A percentile compares a stretch with the other conserved stretches of the same genome.
These are phyloP conservation scores for Melanotaenia maccullochi DNA, from an alignment of 2,797 vertebrate species.

Conservation along the genomic window DNA sequence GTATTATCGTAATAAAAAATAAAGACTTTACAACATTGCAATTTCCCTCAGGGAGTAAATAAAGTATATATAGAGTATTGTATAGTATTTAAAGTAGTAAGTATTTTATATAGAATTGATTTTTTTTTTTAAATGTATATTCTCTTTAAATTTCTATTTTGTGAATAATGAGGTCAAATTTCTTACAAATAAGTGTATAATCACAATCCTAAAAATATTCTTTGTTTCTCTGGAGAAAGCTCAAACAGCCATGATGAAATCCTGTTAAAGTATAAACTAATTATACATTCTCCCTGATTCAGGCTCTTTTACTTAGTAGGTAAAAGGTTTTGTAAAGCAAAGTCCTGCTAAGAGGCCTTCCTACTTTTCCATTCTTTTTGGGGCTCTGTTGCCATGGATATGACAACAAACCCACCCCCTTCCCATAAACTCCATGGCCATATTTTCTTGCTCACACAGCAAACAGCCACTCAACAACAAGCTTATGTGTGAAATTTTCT, in stretches of 20 bases:
- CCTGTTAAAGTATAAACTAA: background rate
- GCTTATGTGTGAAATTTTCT: constrained; percentile 17
- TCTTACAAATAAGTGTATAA: background rate
- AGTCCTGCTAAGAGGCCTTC: constrained; percentile 25
- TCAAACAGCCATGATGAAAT: background rate
- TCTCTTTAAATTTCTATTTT: background rate
- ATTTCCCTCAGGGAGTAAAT: background rate
- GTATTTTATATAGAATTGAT: background rate
- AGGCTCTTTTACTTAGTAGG: background rate
- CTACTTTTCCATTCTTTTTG: constrained; percentile 37
- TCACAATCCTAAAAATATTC: background rate
- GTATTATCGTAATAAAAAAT: too few relatives aligned
- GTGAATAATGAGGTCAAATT: background rate
- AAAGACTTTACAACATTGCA: background rate
- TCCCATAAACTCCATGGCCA: constrained; percentile 38
- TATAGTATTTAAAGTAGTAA: too few relatives aligned
- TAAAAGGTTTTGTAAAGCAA: background rate
- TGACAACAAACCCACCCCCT: constrained; percentile 74
- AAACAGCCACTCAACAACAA: constrained; percentile 24
- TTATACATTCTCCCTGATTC: background rate
- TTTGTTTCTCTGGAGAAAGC: background rate
- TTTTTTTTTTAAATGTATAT: background rate
- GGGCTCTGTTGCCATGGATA: constrained; percentile 70
- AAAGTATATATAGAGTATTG: too few relatives aligned
- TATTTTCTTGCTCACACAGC: constrained; percentile 42